These are phyloP conservation scores for Drosophila arizonae DNA, from an alignment of 1,140 invertebrate genomes.

Conservation along the genomic window DNA sequence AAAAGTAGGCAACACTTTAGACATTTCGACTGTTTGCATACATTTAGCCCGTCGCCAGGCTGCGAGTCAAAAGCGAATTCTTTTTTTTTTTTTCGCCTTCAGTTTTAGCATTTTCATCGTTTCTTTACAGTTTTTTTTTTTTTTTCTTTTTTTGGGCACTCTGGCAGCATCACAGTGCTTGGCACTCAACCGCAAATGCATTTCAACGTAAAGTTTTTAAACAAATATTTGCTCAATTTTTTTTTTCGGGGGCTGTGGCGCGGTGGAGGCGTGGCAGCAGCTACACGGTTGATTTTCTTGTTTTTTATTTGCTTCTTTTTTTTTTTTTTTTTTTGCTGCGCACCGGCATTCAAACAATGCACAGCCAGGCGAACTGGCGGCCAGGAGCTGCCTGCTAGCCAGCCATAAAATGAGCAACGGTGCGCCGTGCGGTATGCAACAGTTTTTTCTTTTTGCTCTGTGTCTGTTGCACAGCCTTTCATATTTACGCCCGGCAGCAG, in stretches of 20 bases:
- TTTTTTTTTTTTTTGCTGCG: slow-evolving; percentile 21
- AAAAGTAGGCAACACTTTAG: slow-evolving; percentile 44
- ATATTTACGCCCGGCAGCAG: slow-evolving; percentile 59
- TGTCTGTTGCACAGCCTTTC: slow-evolving; percentile 59
- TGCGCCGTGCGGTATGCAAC: slow-evolving; percentile 74
- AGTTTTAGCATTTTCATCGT: slow-evolving; percentile 36
- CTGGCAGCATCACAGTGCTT: slow-evolving; percentile 59
- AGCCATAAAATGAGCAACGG: slow-evolving; percentile 80
- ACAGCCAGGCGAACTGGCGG: slow-evolving; percentile 47
- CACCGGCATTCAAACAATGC: slow-evolving; percentile 72
- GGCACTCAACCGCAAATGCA: slow-evolving; percentile 80
- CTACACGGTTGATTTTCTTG: slow-evolving; percentile 43
- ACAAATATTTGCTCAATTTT: slow-evolving; percentile 82
- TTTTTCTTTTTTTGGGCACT: slow-evolving; percentile 52
- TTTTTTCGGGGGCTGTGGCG: background rate
- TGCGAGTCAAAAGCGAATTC: slow-evolving; percentile 72
- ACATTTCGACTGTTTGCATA: slow-evolving; percentile 45
- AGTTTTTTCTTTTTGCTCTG: slow-evolving; percentile 56
- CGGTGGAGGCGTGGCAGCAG: slow-evolving; percentile 11
- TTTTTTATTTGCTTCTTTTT: slow-evolving; percentile 18
- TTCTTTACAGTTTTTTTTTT: background rate
- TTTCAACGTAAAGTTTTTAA: slow-evolving; percentile 82
- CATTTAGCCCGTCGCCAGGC: slow-evolving; percentile 46
- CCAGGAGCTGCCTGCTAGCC: slow-evolving; percentile 54
- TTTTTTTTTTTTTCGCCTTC: slow-evolving; percentile 22